A percentile compares a stretch with the other conserved stretches of the same genome.
Conservation (phyloP, 2,888 invertebrate genomes). For the Acleris literana region DNA sequence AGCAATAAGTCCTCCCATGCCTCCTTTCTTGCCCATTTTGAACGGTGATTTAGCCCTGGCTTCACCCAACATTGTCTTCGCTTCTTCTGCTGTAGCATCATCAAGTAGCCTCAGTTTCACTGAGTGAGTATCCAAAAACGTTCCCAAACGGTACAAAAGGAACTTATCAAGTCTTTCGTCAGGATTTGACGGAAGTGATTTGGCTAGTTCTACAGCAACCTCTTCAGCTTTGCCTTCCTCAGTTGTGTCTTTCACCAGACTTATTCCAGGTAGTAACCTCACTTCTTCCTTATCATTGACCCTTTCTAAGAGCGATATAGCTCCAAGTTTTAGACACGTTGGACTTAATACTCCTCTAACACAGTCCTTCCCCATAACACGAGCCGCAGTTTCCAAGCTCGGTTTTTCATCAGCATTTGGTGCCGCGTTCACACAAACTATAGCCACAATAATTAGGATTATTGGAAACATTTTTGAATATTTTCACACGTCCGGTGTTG, state of each 20-base stretch:
- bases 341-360: constrained; percentile 57
- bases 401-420: constrained; percentile 52
- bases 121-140: constrained; percentile 87
- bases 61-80: constrained; percentile 72
- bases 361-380: constrained; percentile 57
- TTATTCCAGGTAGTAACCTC: constrained; percentile 70
- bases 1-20: constrained; percentile 78
- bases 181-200: constrained; percentile 87
- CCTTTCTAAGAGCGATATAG: constrained; percentile 57
- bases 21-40: constrained; percentile 63
- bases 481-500: constrained; percentile 50
- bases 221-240: constrained; percentile 83
- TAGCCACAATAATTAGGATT: constrained; percentile 45
- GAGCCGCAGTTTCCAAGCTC: constrained; percentile 45
- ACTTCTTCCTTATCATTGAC: constrained; percentile 60
- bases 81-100: constrained; percentile 80
- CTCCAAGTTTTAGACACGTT: constrained; percentile 61
- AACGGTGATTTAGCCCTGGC: constrained; percentile 67
- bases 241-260: constrained; percentile 85
- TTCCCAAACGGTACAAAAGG: constrained; percentile 86
- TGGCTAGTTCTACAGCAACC: constrained; percentile 85
- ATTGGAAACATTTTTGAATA: constrained; percentile 55
- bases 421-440: constrained; percentile 47
- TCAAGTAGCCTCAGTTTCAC: constrained; percentile 87
- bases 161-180: constrained; percentile 88